phyloP scores from a whole-genome alignment of 2,113 vertebrate species.

The Pyrgilauda ruficollis region DNA sequence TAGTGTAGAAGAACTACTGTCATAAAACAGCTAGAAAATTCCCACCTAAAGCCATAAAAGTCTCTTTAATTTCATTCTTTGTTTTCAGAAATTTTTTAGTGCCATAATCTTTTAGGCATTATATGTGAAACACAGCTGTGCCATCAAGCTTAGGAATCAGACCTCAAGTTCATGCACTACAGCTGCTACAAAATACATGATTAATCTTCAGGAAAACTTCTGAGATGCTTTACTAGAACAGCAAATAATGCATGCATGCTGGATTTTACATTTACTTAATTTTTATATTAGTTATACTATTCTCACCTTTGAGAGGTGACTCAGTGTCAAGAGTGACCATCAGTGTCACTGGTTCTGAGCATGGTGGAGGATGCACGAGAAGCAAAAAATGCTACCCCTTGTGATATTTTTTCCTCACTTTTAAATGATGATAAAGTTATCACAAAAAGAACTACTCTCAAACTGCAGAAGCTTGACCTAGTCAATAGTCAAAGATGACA shows the following conservation, averaged over 20 bases:
- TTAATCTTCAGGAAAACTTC: background rate
- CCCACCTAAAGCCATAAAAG: background rate
- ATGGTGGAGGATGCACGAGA: background rate
- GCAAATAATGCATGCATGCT: background rate
- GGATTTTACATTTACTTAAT: background rate
- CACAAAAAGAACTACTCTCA: background rate
- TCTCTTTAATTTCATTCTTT: background rate
- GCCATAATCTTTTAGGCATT: background rate
- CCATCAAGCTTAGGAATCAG: background rate
- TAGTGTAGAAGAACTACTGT: background rate
- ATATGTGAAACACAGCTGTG: background rate
- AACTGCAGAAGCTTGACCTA: background rate
- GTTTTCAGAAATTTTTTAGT: background rate
- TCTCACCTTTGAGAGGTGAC: background rate
- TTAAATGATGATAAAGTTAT: background rate
- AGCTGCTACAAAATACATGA: background rate
- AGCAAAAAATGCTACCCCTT: background rate
- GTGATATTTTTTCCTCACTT: background rate
- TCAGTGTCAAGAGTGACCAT: background rate
- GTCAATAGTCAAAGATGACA: background rate
- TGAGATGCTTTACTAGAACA: background rate
- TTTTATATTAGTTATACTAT: background rate
- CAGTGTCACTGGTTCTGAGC: background rate
- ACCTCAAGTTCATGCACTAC: background rate
- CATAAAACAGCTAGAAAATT: background rate